A percentile compares a stretch with the other conserved stretches of the same genome.
These are phyloP conservation scores for Pelagia noctiluca DNA, from an alignment of 30 jellyfish, hydroid and myxozoan genomes.

Conservation along the genomic window DNA sequence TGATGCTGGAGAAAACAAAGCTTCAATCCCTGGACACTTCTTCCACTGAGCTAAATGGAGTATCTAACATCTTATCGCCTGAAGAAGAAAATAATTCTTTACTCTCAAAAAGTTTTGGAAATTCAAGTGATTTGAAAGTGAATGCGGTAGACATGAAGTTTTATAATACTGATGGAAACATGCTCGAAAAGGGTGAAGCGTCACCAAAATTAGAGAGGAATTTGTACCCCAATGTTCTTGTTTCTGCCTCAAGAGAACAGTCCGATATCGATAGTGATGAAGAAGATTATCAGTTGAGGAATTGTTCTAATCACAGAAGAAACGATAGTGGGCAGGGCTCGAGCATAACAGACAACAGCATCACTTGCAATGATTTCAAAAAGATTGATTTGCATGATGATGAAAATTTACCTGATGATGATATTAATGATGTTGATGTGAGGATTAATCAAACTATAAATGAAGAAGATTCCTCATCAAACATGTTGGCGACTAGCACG, in stretches of 20 bases:
- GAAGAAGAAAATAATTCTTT: conserved; percentile 10
- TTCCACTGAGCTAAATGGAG: neutral
- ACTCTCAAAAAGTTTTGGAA: neutral
- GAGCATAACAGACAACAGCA: conserved; percentile 76
- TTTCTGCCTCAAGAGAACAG: conserved; percentile 75
- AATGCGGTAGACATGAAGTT: conserved; percentile 3
- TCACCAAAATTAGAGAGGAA: too few species aligned
- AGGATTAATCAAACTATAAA: too few species aligned
- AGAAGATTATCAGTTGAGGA: conserved; percentile 85
- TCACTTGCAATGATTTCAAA: conserved; percentile 40
- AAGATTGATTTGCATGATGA: conserved; percentile 55
- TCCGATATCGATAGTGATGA: conserved; percentile 90
- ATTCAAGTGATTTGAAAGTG: too few species aligned
- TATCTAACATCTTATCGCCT: neutral
- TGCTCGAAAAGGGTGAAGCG: too few species aligned
- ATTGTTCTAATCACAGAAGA: conserved; percentile 46
- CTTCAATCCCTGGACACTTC: neutral
- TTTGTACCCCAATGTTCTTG: conserved; percentile 84
- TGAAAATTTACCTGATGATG: conserved; percentile 8
- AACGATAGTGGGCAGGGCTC: conserved; percentile 98
- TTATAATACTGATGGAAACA: neutral
- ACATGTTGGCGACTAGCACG: too few species aligned
- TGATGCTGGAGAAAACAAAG: neutral
- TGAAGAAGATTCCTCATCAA: too few species aligned
- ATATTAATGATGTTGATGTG: neutral